Evolutionary conservation across 2,113 vertebrate genomes (phyloP), one percentile per base, ranked within the genome.

Genomic region (Scalopus aquaticus): DNA sequence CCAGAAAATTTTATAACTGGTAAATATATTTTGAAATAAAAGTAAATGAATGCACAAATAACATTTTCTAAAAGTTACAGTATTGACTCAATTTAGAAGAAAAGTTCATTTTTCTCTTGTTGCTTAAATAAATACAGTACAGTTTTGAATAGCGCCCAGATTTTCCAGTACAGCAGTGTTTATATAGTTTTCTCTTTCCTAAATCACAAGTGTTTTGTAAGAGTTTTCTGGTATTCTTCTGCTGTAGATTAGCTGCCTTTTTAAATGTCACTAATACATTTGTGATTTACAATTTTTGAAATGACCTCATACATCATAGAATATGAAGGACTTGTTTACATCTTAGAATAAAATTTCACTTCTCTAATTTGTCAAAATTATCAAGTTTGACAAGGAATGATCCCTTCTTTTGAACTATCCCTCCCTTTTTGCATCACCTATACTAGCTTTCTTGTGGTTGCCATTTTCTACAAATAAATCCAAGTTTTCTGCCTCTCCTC

Each of bases 311-410:
- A 81, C 35, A 62, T 62, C 17, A 73, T 83, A 73, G 42, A 2
- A 44, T 74, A 13, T 69, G 24, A 32, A 67, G 32, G 32, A 51
- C 15, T 26, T 5, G 19, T 58, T 89, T 26, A 76, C 4, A 51
- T 90, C 39, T 60, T 87, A 95, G 12, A 89, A 58, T 88, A 78
- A 94, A 87, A 54, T 73, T 95, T 30, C 30, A 58, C 11, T 81
- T 74, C 44, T 86, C 62, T 46, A 65, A 56, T 78, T 96, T 32
- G 93, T 17, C 20, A 65, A 24, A 83, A 64, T 24, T n/a, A 44
- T 12, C 9, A 58, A 35, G 9, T 62, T 90, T 95, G n/a, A 51
- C 30, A 54, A 54, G 11, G 2, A 56, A 44, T 70, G 28, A 2
- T 69, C 9, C 4, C 9, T 15, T 0, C 4, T 60, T 80, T 93